Evolutionary conservation across 2,797 vertebrate genomes (phyloP).

Genomic region (Molossus molossus): DNA sequence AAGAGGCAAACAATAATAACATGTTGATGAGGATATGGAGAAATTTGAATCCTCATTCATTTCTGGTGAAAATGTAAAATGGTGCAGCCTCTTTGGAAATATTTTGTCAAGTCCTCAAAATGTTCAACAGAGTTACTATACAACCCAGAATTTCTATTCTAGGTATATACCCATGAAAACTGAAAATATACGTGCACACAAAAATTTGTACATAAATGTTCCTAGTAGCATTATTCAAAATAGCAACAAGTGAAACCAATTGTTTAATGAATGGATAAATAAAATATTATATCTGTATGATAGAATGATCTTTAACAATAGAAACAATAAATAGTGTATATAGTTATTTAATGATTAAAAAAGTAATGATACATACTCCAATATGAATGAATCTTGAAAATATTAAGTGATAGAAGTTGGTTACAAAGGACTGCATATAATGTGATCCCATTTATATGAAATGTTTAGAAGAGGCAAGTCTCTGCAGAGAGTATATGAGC

Average conservation of each 20-base stretch:
- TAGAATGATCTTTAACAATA: neutral
- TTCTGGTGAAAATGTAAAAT: neutral
- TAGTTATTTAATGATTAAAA: neutral
- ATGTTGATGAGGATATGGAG: neutral
- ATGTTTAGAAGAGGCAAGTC: neutral
- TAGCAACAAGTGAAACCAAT: neutral
- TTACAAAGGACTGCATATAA: neutral
- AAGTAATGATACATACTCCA: neutral
- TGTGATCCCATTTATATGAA: neutral
- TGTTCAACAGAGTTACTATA: neutral
- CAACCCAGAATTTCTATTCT: neutral
- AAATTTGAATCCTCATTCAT: neutral
- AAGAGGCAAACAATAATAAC: neutral
- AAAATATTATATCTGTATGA: neutral
- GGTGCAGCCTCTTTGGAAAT: neutral
- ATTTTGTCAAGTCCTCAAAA: neutral
- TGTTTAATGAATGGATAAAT: neutral
- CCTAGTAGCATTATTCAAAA: neutral
- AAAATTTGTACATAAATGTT: neutral
- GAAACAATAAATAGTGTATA: neutral
- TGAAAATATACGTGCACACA: neutral
- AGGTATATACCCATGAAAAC: neutral
- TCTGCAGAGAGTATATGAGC: neutral
- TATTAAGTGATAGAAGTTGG: neutral
- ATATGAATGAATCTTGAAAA: neutral